phyloP scores from a whole-genome alignment of 2,113 vertebrate species.

The Callocephalon fimbriatum region DNA sequence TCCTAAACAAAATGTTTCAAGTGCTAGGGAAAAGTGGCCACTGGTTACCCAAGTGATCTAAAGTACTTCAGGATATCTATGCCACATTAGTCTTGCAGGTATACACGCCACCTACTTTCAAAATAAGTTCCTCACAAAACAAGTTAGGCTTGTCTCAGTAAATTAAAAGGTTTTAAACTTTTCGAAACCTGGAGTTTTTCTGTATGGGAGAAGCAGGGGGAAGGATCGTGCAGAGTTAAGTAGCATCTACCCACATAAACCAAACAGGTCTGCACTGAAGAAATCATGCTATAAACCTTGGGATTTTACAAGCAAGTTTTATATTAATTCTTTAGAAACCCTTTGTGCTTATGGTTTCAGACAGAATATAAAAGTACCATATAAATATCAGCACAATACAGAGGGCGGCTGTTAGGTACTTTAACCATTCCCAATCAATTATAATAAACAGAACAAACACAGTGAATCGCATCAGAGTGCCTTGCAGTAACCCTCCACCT shows the following conservation, averaged over 20 bases:
- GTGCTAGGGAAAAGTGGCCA: not conserved
- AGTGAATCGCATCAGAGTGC: not conserved
- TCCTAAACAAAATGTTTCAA: conserved; percentile 21
- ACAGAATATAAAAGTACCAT: conserved; percentile 67
- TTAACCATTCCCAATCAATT: conserved; percentile 65
- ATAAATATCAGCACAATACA: conserved; percentile 66
- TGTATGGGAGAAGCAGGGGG: conserved; percentile 35
- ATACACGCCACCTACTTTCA: not conserved
- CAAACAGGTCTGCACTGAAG: conserved; percentile 58
- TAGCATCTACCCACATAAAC: conserved; percentile 51
- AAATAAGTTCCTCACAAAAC: conserved; percentile 27
- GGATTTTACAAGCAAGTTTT: conserved; percentile 71
- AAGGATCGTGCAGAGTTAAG: conserved; percentile 64
- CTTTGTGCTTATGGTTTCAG: conserved; percentile 70
- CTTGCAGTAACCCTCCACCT: not conserved
- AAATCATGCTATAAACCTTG: conserved; percentile 59
- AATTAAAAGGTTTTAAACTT: conserved; percentile 51
- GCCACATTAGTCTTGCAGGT: not conserved
- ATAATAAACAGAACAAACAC: conserved; percentile 52
- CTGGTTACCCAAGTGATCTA: not conserved
- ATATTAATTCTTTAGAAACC: conserved; percentile 72
- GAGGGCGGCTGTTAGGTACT: conserved; percentile 56
- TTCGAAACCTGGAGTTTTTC: conserved; percentile 1
- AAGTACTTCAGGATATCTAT: not conserved
- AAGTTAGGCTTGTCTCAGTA: not conserved